A percentile compares a stretch with the other conserved stretches of the same genome.
These are phyloP conservation scores for Arizona elegans DNA, from an alignment of 2,113 vertebrate genomes.

Conservation along the genomic window DNA sequence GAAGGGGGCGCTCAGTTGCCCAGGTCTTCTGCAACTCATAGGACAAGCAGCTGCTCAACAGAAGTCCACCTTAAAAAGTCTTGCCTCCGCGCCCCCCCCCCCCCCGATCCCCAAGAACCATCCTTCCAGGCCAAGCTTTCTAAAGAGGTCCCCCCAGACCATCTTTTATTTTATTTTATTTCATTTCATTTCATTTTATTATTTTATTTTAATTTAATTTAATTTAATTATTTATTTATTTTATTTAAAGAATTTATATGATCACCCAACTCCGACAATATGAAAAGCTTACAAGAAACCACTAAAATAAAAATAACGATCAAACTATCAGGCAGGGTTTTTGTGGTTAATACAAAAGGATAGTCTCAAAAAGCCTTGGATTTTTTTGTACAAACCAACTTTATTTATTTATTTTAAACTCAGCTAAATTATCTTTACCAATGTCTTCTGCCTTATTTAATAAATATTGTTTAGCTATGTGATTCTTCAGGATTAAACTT, in stretches of 20 bases:
- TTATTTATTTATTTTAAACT: conserved; percentile 1
- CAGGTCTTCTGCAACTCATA: not conserved
- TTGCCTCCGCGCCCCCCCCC: not conserved
- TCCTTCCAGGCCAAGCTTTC: not conserved
- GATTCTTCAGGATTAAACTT: not conserved
- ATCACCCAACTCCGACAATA: not conserved
- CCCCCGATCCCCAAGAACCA: too few species aligned
- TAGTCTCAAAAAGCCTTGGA: not conserved
- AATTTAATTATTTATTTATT: not conserved
- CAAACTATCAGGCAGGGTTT: not conserved
- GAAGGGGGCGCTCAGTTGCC: not conserved
- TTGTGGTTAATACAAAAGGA: not conserved
- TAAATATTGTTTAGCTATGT: not conserved
- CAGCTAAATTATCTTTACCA: not conserved
- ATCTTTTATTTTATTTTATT: not conserved
- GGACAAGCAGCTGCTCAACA: not conserved
- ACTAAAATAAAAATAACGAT: not conserved
- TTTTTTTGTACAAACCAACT: not conserved
- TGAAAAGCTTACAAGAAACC: not conserved
- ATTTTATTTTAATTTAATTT: not conserved
- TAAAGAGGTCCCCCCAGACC: too few species aligned
- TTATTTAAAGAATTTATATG: not conserved
- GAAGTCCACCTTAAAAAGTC: not conserved
- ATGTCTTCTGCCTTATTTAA: not conserved
- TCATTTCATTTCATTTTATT: not conserved